Evolutionary conservation across 1,140 invertebrate genomes (phyloP).

Genomic region (Neodiprion fabricii): DNA sequence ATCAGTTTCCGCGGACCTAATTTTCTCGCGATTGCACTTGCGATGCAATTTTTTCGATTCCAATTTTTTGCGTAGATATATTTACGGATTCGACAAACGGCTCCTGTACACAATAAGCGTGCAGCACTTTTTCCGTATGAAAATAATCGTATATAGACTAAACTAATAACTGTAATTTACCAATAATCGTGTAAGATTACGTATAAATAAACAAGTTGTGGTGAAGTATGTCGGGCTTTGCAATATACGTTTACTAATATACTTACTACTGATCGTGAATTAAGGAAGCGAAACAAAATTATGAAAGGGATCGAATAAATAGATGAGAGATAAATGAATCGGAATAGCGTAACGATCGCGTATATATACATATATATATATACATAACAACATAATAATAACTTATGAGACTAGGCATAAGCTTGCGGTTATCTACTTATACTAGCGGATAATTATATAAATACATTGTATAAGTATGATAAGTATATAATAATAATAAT

Average conservation of each 20-base stretch:
- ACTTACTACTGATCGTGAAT: neutral
- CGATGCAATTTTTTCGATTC: too few species aligned
- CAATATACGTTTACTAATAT: slow-evolving; percentile 28
- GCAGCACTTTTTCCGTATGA: neutral
- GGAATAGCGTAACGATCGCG: slow-evolving; percentile 27
- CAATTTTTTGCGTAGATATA: too few species aligned
- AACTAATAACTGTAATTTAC: neutral
- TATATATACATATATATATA: neutral
- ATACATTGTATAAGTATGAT: slow-evolving; percentile 16
- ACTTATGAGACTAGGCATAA: slow-evolving; percentile 43
- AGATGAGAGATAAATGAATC: slow-evolving; percentile 30
- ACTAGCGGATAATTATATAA: slow-evolving; percentile 47
- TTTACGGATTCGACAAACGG: too few species aligned
- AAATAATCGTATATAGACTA: slow-evolving; percentile 2
- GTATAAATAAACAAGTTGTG: neutral
- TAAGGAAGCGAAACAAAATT: neutral
- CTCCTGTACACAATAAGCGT: too few species aligned
- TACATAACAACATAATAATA: slow-evolving; percentile 26
- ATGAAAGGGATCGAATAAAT: slow-evolving; percentile 32
- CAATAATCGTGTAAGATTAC: slow-evolving; percentile 1
- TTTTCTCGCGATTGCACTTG: neutral
- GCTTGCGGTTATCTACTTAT: slow-evolving; percentile 49
- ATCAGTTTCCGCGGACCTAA: neutral
- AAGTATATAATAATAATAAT: slow-evolving; percentile 36
- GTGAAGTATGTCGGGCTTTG: slow-evolving; percentile 27